Percentiles rank a stretch among this genome's conserved stretches.
phyloP scores from a whole-genome alignment of 2,113 vertebrate species.

The Dipodomys ordii region DNA sequence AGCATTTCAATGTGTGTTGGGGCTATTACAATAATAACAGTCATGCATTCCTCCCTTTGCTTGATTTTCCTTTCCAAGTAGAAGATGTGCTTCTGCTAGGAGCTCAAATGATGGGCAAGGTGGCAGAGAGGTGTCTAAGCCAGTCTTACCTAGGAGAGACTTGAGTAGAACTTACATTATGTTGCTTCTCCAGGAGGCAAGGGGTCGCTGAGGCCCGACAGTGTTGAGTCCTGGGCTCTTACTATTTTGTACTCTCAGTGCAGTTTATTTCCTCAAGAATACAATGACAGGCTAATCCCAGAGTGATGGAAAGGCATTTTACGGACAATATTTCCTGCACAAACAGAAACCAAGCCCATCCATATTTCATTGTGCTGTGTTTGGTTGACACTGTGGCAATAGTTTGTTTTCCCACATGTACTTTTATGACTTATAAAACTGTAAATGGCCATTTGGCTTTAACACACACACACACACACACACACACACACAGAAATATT shows the following conservation, averaged over 20 bases:
- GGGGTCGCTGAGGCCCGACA: background rate
- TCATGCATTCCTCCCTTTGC: background rate
- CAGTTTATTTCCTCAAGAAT: constrained; percentile 36
- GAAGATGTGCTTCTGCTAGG: background rate
- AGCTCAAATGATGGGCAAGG: background rate
- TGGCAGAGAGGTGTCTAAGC: background rate
- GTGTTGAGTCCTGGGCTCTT: constrained; percentile 12
- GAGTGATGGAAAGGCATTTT: constrained; percentile 49
- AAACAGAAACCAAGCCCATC: background rate
- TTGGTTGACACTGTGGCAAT: background rate
- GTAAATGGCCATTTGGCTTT: background rate
- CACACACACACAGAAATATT: background rate
- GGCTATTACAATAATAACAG: background rate
- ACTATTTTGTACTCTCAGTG: constrained; percentile 28
- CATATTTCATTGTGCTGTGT: background rate
- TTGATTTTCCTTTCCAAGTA: background rate
- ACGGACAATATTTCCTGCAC: background rate
- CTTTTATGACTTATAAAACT: constrained; percentile 23
- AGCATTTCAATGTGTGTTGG: background rate
- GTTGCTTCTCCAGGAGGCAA: constrained; percentile 2
- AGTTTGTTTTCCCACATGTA: background rate
- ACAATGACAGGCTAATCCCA: constrained; percentile 8
- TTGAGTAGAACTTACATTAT: constrained; percentile 15
- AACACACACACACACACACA: too few species aligned
- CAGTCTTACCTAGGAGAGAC: background rate